These are phyloP conservation scores for Heliconius charithonia DNA, from an alignment of 2,888 invertebrate genomes.

Conservation along the genomic window DNA sequence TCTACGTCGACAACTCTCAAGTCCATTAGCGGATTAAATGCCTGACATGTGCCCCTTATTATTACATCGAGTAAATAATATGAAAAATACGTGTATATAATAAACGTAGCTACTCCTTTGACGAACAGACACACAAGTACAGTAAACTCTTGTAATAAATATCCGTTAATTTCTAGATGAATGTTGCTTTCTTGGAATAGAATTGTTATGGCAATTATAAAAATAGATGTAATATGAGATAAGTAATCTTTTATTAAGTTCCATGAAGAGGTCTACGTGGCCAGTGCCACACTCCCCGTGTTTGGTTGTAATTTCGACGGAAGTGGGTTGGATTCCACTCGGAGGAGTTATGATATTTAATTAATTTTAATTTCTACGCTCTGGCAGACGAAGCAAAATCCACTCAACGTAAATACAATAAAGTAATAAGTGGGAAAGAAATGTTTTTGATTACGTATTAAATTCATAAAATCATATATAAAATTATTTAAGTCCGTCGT, in stretches of 20 bases:
- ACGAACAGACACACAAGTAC: background rate
- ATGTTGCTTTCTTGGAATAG: background rate
- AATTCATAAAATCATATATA: no score
- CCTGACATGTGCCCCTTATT: constrained; percentile 48
- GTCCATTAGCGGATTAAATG: constrained; percentile 69
- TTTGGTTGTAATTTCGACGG: background rate
- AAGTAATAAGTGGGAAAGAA: no score
- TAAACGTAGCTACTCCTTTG: background rate
- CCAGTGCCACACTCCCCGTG: no score
- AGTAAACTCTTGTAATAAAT: background rate
- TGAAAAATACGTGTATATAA: background rate
- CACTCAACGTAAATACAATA: no score
- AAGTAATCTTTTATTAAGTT: background rate
- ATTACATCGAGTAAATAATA: constrained; percentile 22
- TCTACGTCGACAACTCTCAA: constrained; percentile 53
- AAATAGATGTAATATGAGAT: background rate
- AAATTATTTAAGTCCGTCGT: no score
- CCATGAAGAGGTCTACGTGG: background rate
- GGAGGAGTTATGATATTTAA: background rate
- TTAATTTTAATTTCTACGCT: background rate
- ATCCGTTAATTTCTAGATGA: background rate
- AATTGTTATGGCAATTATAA: background rate
- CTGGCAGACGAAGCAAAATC: no score
- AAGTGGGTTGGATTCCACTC: background rate
- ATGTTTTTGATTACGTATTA: no score